Evolutionary conservation across 2,113 vertebrate species (phyloP), one percentile per base, ranked within the genome.

Genomic region (Symphodus melops): DNA sequence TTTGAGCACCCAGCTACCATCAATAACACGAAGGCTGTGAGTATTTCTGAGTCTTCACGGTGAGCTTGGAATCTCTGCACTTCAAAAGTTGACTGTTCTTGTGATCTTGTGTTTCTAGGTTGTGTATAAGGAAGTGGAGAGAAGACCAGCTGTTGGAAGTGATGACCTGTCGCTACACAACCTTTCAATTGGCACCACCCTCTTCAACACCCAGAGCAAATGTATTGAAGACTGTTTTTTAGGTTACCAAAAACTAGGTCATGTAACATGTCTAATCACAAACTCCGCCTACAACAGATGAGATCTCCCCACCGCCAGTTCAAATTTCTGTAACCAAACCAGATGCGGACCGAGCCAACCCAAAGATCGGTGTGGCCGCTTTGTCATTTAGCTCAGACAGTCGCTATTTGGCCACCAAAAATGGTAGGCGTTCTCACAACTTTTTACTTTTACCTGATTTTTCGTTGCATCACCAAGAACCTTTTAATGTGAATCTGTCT

Each of bases 311-410:
- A 6, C 64, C 90, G 37, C 97, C 98, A 0, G 86, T 95, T 60
- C 92, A 96, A 44, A 73, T 99, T 46, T 95, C 95, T 48, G 93
- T 90, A 0, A 77, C 95, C 68, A 97, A 97, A 83, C 98, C 98
- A 0, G 94, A 95, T 9, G 81, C 93, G 0, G 97, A 99, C 86
- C 89, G 96, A 60, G 96, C 98, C 1, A 99, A 99, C 91, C 98
- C 98, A 9, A 97, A 95, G 89, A 93, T 99, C 1, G 98, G 98
- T 5, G 41, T 99, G 1, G 96, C 96, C 36, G 86, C 91, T 55
- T 42, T 98, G 92, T 96, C 96, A 2, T 99, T 99, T 86, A 99
- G 97, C 81, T 73, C 95, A 0, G 96, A 99, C 91, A 97, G 95
- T 87, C 96, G 93, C 81, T 99, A 96, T 91, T 88, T 99, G 68